These are phyloP conservation scores for Hirtodrosophila duncani DNA, from an alignment of 2,888 invertebrate species.

Conservation along the genomic window DNA sequence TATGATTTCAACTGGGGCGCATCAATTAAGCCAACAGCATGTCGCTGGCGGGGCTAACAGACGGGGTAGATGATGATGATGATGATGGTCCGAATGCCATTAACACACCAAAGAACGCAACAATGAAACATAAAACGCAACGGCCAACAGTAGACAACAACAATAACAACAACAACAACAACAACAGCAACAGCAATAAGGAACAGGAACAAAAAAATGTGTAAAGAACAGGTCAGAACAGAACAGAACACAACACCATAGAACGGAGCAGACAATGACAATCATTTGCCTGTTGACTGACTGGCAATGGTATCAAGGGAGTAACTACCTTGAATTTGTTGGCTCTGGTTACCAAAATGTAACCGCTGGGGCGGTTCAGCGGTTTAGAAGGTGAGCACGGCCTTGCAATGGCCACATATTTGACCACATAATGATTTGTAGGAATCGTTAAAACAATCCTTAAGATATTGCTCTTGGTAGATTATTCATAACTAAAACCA, in stretches of 20 bases:
- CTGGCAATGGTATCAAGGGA: conserved; percentile 12
- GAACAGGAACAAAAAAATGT: conserved; percentile 34
- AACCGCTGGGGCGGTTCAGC: conserved; percentile 11
- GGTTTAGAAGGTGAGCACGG: not conserved
- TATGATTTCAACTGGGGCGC: too few species aligned
- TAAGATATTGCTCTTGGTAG: too few species aligned
- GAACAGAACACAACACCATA: conserved; percentile 1
- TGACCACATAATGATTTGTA: too few species aligned
- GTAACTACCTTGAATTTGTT: too few species aligned
- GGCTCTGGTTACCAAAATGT: not conserved
- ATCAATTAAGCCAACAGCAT: too few species aligned
- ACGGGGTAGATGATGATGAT: too few species aligned
- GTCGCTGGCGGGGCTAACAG: too few species aligned
- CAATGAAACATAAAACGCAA: conserved; percentile 39
- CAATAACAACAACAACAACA: conserved; percentile 1
- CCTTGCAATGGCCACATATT: too few species aligned
- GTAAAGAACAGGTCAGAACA: conserved; percentile 26
- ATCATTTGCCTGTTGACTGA: conserved; percentile 32
- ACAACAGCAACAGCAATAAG: conserved; percentile 2
- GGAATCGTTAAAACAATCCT: too few species aligned
- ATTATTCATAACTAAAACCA: too few species aligned
- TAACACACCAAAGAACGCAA: conserved; percentile 14
- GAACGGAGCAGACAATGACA: conserved; percentile 34
- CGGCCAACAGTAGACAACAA: conserved; percentile 4
- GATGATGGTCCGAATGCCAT: too few species aligned